phyloP scores from a whole-genome alignment of 1,140 invertebrate species.

The Pseudomyrmex sp. region DNA sequence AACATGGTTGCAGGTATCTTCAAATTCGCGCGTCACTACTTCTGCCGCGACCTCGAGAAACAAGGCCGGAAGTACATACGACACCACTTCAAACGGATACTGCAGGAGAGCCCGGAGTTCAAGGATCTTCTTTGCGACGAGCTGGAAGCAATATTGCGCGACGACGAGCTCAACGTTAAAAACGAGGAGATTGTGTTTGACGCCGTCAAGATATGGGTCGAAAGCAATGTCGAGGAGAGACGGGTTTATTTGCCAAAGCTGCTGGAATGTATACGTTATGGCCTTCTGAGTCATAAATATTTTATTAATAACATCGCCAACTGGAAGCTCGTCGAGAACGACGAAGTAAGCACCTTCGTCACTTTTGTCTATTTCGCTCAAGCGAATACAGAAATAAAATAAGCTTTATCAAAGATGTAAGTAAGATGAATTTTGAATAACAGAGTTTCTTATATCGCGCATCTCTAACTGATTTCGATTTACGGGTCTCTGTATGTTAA shows the following conservation, averaged over 20 bases:
- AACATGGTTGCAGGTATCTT: constrained; percentile 84
- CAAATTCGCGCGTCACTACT: constrained; percentile 90
- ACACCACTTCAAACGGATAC: constrained; percentile 89
- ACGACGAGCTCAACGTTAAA: constrained; percentile 91
- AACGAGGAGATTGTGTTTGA: constrained; percentile 90
- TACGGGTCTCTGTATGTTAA: neutral
- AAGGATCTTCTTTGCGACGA: constrained; percentile 89
- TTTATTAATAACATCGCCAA: constrained; percentile 87
- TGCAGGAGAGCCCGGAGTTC: constrained; percentile 90
- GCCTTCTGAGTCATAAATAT: constrained; percentile 88
- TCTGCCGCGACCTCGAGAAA: constrained; percentile 90
- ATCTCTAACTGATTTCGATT: neutral
- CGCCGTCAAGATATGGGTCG: constrained; percentile 88
- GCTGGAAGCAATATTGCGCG: constrained; percentile 89
- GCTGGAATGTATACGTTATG: constrained; percentile 88
- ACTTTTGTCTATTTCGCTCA: neutral
- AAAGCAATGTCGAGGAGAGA: constrained; percentile 84
- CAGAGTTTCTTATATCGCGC: neutral
- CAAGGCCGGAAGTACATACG: constrained; percentile 90
- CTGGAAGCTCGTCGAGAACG: constrained; percentile 86
- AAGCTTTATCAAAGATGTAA: too few species aligned
- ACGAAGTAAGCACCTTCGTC: constrained; percentile 84
- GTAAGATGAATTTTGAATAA: neutral
- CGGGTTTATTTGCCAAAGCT: constrained; percentile 86
- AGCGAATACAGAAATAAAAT: neutral